Percentiles rank a stretch among this genome's conserved stretches.
Conservation (phyloP, 2,113 vertebrate species). For the Stomatorhinus ivindoensis region DNA sequence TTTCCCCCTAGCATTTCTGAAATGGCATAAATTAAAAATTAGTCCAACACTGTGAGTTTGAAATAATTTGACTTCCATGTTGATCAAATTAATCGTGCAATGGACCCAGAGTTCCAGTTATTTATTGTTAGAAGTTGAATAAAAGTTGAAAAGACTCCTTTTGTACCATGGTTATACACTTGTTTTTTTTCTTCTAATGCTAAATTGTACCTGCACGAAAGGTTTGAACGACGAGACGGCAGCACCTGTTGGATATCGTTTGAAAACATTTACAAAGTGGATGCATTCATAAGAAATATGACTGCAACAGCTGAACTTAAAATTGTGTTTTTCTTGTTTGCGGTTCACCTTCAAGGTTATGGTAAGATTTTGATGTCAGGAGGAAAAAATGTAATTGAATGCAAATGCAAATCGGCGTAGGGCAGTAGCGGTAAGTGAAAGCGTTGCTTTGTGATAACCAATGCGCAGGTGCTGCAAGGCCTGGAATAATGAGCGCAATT, state of each 20-base stretch:
- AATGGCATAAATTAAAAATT: not conserved
- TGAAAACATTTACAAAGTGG: not conserved
- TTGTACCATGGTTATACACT: not conserved
- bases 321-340: not conserved
- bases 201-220: not conserved
- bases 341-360: not conserved
- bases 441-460: not conserved
- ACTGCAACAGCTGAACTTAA: not conserved
- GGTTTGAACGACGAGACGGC: not conserved
- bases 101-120: not conserved
- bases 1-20: not conserved
- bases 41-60: not conserved
- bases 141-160: not conserved
- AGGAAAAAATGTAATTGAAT: not conserved
- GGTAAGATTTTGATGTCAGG: not conserved
- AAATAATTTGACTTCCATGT: not conserved
- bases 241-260: not conserved
- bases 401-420: not conserved
- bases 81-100: not conserved
- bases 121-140: conserved; percentile 7
- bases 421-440: not conserved
- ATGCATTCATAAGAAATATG: not conserved
- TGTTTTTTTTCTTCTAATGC: not conserved
- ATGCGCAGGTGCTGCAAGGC: not conserved
- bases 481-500: not conserved